Evolutionary conservation across 2,888 invertebrate species (phyloP).

Genomic region (Pristionchus japonicus): DNA sequence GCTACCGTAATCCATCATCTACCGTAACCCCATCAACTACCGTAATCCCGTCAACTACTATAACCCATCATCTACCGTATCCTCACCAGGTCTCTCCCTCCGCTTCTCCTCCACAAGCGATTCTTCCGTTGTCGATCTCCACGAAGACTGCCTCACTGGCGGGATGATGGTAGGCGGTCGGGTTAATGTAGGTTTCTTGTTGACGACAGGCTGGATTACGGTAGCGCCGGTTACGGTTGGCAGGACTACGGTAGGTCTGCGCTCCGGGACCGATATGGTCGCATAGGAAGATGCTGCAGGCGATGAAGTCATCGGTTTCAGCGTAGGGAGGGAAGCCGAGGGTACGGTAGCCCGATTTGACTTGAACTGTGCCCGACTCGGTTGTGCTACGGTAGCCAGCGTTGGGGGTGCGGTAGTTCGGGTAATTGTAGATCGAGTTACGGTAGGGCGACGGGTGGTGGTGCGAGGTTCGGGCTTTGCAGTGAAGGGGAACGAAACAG

Average conservation of each 20-base stretch:
- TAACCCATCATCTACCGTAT: no score
- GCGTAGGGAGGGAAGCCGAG: neutral
- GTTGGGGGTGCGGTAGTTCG: neutral
- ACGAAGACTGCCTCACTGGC: neutral
- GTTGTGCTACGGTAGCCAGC: neutral
- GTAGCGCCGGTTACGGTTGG: neutral
- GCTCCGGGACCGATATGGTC: neutral
- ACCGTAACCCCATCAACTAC: no score
- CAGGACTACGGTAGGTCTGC: neutral
- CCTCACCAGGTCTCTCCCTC: neutral
- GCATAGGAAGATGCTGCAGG: neutral
- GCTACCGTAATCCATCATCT: no score
- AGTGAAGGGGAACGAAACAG: neutral
- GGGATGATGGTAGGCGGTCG: neutral
- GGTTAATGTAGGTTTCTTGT: neutral
- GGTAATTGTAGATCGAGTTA: neutral
- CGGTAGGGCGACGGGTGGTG: neutral
- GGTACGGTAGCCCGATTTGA: neutral
- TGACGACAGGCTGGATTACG: neutral
- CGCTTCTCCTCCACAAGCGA: neutral
- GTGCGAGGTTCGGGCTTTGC: neutral
- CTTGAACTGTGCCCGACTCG: neutral
- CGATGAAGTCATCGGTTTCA: neutral
- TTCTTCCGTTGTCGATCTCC: slow-evolving; percentile 17
- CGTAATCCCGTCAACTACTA: no score